Evolutionary conservation across 2,113 vertebrate species (phyloP), one percentile per base, ranked within the genome.

Genomic region (Daboia siamensis): DNA sequence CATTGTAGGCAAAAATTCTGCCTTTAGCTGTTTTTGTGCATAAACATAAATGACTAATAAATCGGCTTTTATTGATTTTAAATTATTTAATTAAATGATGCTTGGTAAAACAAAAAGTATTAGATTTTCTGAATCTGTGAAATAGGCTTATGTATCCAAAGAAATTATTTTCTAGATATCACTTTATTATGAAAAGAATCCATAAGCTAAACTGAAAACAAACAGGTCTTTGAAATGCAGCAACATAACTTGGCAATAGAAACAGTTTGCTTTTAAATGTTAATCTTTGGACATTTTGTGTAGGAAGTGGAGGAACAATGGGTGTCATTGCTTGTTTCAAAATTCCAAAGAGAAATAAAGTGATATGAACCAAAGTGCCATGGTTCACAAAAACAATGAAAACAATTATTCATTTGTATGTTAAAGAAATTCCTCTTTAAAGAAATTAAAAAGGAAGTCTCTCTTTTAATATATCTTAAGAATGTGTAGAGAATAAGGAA

Each of bases 171-270:
- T 94, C 46, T 93, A 48, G 48, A 48, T 92, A 52, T 93, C 94
- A 61, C 2, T 94, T 93, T 88, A 93, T 64, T 69, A 56, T 2
- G 17, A 10, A 56, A 46, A 23, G 88, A 44, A 80, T 80, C 33
- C n/a, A 1, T 21, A 80, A 44, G 17, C 33, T 44, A 80, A 80
- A 80, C 33, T 80, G 20, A 93, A 94, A 95, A 39, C 0, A 90
- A 92, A 94, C 91, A 80, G 48, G 6, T 15, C 9, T 92, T 94
- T 95, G 64, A 90, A 95, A 57, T 89, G 55, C 13, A 55, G 88
- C 84, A 88, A 33, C 56, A 74, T 90, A 55, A 33, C 11, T 57
- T 90, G 80, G 2, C 6, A 46, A 91, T 85, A 21, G 1, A 84
- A 87, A 84, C n/a, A 90, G 44, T 85, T 94, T 8, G 52, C 59